phyloP scores from a whole-genome alignment of 2,113 vertebrate genomes.

The Antennarius striatus region DNA sequence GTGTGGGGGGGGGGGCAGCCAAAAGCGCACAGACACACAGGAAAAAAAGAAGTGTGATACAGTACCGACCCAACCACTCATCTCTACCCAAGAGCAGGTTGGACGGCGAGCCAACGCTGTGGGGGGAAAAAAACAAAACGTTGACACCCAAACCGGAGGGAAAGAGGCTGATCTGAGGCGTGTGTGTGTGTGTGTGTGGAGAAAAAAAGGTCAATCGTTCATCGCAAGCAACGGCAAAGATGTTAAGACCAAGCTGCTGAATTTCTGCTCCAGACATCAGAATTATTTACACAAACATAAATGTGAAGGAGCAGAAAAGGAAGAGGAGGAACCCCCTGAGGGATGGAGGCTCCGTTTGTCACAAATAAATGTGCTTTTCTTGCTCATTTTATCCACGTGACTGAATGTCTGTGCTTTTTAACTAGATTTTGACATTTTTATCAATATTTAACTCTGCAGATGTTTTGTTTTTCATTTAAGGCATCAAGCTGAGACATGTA shows the following conservation, averaged over 20 bases:
- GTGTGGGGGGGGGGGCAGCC: neutral
- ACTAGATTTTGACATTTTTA: too few relatives aligned
- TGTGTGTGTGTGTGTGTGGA: too few relatives aligned
- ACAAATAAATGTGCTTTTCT: too few relatives aligned
- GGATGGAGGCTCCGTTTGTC: too few relatives aligned
- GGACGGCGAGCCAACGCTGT: constrained; percentile 83
- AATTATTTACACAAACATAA: too few relatives aligned
- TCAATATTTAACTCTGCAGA: too few relatives aligned
- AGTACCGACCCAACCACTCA: constrained; percentile 86
- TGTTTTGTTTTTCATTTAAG: too few relatives aligned
- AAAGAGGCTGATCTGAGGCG: constrained; percentile 60
- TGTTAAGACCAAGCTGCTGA: constrained; percentile 33
- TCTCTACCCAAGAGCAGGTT: constrained; percentile 86
- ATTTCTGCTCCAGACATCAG: neutral
- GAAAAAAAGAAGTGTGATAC: constrained; percentile 76
- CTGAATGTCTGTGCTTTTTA: too few relatives aligned
- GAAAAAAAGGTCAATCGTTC: constrained; percentile 56
- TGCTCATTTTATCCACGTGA: too few relatives aligned
- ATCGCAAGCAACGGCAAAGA: constrained; percentile 61
- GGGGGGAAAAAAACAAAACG: constrained; percentile 74
- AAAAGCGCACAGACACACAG: constrained; percentile 65
- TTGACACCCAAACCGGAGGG: constrained; percentile 68
- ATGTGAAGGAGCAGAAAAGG: too few relatives aligned
- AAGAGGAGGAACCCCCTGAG: too few relatives aligned
- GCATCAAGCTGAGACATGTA: too few relatives aligned